phyloP scores from a whole-genome alignment of 2,888 invertebrate genomes.

The Andricus quercusramuli region DNA sequence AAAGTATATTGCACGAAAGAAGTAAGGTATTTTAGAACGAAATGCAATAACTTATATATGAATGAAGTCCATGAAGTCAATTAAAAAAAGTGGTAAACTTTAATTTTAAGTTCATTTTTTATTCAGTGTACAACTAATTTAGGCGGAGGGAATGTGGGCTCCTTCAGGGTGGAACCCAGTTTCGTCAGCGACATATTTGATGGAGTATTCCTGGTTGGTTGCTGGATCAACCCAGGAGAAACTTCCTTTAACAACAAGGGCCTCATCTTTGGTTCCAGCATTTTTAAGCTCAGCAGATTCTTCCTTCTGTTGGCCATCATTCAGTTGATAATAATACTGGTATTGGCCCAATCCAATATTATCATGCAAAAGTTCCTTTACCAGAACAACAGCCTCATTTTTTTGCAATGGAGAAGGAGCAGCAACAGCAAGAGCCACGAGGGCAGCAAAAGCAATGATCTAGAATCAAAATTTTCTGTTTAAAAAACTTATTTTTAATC shows the following conservation, averaged over 20 bases:
- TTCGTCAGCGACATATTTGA: conserved; percentile 67
- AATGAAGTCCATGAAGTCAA: too few species aligned
- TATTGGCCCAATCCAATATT: conserved; percentile 57
- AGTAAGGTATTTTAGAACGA: too few species aligned
- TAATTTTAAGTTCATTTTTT: background rate
- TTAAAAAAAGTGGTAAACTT: too few species aligned
- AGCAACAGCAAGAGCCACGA: conserved; percentile 55
- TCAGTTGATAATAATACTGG: conserved; percentile 53
- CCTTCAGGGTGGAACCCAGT: conserved; percentile 66
- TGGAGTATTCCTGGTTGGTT: conserved; percentile 60
- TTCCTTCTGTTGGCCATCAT: conserved; percentile 57
- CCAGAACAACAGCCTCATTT: conserved; percentile 39
- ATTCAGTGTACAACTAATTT: background rate
- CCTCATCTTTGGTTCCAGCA: conserved; percentile 49
- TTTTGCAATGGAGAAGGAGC: conserved; percentile 45
- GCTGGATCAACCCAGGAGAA: conserved; percentile 65
- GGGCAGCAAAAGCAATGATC: conserved; percentile 55
- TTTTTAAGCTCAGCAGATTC: conserved; percentile 59
- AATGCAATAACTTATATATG: too few species aligned
- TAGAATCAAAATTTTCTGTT: conserved; percentile 33
- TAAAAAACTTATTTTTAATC: background rate
- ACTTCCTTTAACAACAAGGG: conserved; percentile 64
- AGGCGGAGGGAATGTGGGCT: conserved; percentile 57
- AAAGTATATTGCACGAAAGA: too few species aligned
- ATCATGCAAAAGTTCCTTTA: conserved; percentile 47